Evolutionary conservation across 2,888 invertebrate genomes (phyloP).

Genomic region (Scaptomyza polygonia): DNA sequence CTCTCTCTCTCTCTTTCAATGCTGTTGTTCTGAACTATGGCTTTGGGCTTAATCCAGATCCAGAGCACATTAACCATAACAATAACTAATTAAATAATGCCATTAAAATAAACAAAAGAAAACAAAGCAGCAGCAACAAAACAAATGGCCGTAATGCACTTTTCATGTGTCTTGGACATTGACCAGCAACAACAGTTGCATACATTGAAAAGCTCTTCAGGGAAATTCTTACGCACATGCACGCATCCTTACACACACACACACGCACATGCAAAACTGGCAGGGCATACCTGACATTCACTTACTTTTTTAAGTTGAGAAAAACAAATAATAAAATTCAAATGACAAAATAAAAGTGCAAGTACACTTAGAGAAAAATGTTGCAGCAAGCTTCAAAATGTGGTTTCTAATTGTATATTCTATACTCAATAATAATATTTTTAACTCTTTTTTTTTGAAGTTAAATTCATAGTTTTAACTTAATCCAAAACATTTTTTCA

Average conservation of each 20-base stretch:
- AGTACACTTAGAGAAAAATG: not conserved
- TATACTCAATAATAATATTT: too few species aligned
- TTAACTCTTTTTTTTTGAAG: too few species aligned
- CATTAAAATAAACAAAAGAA: conserved; percentile 13
- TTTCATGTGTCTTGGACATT: conserved; percentile 61
- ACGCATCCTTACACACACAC: not conserved
- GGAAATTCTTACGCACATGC: conserved; percentile 7
- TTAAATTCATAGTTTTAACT: too few species aligned
- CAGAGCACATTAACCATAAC: conserved; percentile 19
- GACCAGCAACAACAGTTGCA: conserved; percentile 33
- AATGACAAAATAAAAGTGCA: not conserved
- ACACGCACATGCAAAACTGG: conserved; percentile 35
- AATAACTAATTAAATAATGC: conserved; percentile 57
- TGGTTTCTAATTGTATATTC: too few species aligned
- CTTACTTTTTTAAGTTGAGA: not conserved
- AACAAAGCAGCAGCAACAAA: conserved; percentile 2
- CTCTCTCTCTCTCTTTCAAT: not conserved
- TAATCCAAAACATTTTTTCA: not conserved
- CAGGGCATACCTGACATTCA: conserved; percentile 35
- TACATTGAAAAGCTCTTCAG: conserved; percentile 63
- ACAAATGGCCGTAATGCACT: conserved; percentile 64
- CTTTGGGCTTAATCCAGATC: conserved; percentile 46
- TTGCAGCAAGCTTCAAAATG: not conserved
- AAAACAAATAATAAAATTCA: not conserved
- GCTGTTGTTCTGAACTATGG: conserved; percentile 6